Conservation (phyloP, 2,113 vertebrate genomes). For the Gallinago media region DNA sequence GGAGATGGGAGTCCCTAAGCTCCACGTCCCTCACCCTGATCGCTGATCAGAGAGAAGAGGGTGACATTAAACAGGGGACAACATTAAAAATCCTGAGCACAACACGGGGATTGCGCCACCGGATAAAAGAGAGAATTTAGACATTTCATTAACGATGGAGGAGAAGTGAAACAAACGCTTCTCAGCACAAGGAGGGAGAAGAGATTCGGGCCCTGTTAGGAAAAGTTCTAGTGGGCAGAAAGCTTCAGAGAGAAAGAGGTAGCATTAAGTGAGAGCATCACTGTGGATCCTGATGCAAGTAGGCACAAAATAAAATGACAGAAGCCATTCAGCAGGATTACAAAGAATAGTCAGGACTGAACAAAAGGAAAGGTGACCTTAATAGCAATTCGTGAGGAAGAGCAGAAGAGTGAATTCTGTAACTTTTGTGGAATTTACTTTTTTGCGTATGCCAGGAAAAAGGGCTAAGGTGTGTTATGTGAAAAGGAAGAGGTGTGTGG, state of each 20-base stretch:
- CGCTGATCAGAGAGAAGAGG: not conserved
- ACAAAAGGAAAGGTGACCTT: not conserved
- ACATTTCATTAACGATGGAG: not conserved
- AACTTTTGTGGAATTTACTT: not conserved
- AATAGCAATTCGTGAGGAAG: not conserved
- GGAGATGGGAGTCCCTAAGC: not conserved
- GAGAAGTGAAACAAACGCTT: not conserved
- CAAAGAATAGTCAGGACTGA: not conserved
- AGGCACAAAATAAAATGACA: not conserved
- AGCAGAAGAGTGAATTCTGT: not conserved
- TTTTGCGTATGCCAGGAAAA: not conserved
- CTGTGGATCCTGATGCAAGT: not conserved
- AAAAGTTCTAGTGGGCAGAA: not conserved
- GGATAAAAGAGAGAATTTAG: not conserved
- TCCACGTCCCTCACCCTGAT: accelerated
- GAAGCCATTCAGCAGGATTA: not conserved
- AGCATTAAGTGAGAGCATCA: not conserved
- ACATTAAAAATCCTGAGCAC: not conserved
- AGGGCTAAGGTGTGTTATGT: not conserved
- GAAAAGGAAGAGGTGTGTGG: not conserved
- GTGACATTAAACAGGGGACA: not conserved
- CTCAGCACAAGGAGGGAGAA: not conserved
- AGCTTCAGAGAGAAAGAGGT: not conserved
- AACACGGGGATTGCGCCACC: accelerated
- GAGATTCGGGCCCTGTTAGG: not conserved